These are phyloP conservation scores for Scaptomyza graminum DNA, from an alignment of 1,140 invertebrate genomes.

Conservation along the genomic window DNA sequence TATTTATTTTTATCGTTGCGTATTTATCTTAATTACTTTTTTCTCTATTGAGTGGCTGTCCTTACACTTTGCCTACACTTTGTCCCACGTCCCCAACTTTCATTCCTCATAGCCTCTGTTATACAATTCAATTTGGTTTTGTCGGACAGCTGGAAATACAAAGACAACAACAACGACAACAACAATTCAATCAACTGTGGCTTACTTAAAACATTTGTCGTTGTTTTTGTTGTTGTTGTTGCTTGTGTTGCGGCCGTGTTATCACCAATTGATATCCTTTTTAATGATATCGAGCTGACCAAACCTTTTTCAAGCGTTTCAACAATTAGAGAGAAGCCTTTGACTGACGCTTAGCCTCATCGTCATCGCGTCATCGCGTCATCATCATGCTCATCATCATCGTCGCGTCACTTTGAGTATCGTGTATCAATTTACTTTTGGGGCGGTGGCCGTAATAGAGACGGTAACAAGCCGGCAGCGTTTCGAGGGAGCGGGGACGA, in stretches of 20 bases:
- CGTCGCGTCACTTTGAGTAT: slow-evolving; percentile 10
- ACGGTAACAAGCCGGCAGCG: not conserved
- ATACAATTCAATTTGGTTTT: slow-evolving; percentile 73
- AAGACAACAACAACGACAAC: slow-evolving; percentile 53
- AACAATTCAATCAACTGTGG: slow-evolving; percentile 77
- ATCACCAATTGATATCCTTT: slow-evolving; percentile 80
- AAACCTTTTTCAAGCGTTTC: slow-evolving; percentile 67
- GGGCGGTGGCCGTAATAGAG: slow-evolving; percentile 5
- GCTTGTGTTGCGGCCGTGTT: slow-evolving; percentile 57
- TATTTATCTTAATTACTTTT: slow-evolving; percentile 82
- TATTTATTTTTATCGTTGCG: slow-evolving; percentile 78
- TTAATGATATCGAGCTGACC: slow-evolving; percentile 73
- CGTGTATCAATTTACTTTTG: slow-evolving; percentile 66
- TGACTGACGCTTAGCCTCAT: slow-evolving; percentile 34
- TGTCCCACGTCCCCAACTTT: not conserved
- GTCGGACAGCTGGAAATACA: slow-evolving; percentile 63
- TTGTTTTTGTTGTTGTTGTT: not conserved
- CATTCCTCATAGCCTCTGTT: slow-evolving; percentile 20
- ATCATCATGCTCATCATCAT: slow-evolving; percentile 27
- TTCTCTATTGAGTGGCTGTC: slow-evolving; percentile 70
- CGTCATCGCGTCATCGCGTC: slow-evolving; percentile 16
- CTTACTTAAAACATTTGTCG: slow-evolving; percentile 21
- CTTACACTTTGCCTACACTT: slow-evolving; percentile 4
- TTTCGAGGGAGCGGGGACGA: not conserved
- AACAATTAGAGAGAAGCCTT: slow-evolving; percentile 46